Evolutionary conservation across 2,797 vertebrate genomes (phyloP).

Genomic region (Pitangus sulphuratus): DNA sequence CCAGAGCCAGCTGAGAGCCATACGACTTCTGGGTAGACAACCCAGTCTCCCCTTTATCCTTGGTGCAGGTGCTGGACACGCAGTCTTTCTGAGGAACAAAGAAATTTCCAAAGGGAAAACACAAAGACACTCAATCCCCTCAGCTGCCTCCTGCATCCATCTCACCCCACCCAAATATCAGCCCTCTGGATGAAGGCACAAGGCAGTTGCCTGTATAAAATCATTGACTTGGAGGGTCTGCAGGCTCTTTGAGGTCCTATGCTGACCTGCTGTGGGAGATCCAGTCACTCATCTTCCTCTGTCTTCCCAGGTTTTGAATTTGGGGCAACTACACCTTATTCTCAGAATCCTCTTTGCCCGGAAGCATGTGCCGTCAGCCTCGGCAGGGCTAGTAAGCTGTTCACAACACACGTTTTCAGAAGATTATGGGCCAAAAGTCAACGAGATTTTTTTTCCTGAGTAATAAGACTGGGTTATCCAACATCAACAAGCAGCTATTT

Average conservation of each 20-base stretch:
- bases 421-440: slow-evolving; percentile 17
- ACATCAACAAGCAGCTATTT: slow-evolving; percentile 39
- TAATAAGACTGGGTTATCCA: slow-evolving; percentile 14
- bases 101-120: neutral
- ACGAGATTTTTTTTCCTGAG: neutral
- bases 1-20: neutral
- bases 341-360: neutral
- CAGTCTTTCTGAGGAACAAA: neutral
- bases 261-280: neutral
- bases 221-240: neutral
- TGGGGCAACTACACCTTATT: neutral
- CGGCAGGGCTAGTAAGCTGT: neutral
- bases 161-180: neutral
- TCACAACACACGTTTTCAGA: neutral
- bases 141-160: neutral
- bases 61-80: neutral
- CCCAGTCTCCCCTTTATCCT: neutral
- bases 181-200: neutral
- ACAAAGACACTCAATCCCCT: neutral
- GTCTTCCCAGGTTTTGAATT: neutral
- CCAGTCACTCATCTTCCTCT: neutral
- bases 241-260: neutral
- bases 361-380: neutral
- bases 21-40: neutral
- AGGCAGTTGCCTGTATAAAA: neutral